Conservation (phyloP, 2,797 vertebrate species). For the Coendou prehensilis region DNA sequence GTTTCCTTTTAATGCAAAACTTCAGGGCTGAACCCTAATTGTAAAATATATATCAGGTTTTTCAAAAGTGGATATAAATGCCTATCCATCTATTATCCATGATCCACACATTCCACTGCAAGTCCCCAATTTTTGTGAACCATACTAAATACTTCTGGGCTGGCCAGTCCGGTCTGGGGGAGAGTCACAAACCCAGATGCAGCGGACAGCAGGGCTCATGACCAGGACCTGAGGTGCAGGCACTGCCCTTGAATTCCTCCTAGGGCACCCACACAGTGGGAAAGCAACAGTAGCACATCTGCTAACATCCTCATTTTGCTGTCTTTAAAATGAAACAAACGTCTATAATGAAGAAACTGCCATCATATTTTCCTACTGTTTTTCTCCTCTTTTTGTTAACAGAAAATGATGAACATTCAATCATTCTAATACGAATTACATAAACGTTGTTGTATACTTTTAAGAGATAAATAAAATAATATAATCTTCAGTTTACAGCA, state of each 20-base stretch:
- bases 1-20: background rate
- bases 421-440: constrained; percentile 19
- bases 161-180: background rate
- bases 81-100: background rate
- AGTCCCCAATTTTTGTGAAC: background rate
- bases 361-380: background rate
- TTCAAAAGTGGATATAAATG: background rate
- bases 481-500: constrained; percentile 47
- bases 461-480: constrained; percentile 61
- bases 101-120: background rate
- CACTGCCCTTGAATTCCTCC: background rate
- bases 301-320: background rate
- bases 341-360: background rate
- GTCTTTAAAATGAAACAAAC: constrained; percentile 24
- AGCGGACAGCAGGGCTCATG: background rate
- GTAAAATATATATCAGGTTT: background rate
- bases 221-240: background rate
- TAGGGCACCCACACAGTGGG: background rate
- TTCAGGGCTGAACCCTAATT: background rate
- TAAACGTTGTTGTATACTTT: constrained; percentile 12
- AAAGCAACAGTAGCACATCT: background rate
- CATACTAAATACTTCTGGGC: background rate
- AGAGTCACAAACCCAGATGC: background rate
- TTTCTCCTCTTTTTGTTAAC: background rate
- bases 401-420: constrained; percentile 36